phyloP scores from a whole-genome alignment of 2,888 invertebrate species.

The Ochropleura plecta region DNA sequence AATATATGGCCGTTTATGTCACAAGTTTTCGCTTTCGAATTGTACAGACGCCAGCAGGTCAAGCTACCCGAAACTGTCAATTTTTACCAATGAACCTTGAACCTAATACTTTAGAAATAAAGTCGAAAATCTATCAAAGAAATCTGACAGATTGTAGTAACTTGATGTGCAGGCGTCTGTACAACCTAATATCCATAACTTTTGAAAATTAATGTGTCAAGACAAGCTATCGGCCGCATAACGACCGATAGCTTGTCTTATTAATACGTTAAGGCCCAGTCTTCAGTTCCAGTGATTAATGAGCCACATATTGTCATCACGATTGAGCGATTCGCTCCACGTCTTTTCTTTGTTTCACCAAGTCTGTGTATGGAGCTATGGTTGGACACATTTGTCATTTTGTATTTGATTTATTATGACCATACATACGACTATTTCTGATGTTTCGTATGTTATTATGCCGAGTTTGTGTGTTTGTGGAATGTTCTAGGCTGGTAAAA shows the following conservation, averaged over 20 bases:
- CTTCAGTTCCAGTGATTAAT: slow-evolving; percentile 53
- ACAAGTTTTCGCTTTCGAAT: neutral
- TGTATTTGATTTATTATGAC: slow-evolving; percentile 50
- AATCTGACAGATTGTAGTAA: no score
- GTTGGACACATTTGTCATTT: slow-evolving; percentile 53
- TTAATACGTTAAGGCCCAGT: slow-evolving; percentile 28
- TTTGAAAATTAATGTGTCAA: neutral
- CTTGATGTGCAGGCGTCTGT: no score
- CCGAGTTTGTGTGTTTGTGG: neutral
- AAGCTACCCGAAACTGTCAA: no score
- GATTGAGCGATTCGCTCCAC: slow-evolving; percentile 60
- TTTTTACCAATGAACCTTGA: no score
- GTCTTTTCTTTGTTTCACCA: slow-evolving; percentile 48
- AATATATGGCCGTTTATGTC: no score
- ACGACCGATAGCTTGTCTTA: slow-evolving; percentile 16
- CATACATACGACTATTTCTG: slow-evolving; percentile 23
- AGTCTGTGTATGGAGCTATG: slow-evolving; percentile 39
- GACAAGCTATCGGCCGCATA: no score
- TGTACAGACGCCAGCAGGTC: no score
- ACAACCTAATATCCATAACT: neutral
- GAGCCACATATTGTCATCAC: slow-evolving; percentile 46
- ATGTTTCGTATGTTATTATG: slow-evolving; percentile 22
- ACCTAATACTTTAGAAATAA: no score
- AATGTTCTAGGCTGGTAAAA: neutral
- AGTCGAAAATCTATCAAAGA: no score